A percentile compares a stretch with the other conserved stretches of the same genome.
Evolutionary conservation across 2,113 vertebrate genomes (phyloP).

Genomic region (Platysternon megacephalum): DNA sequence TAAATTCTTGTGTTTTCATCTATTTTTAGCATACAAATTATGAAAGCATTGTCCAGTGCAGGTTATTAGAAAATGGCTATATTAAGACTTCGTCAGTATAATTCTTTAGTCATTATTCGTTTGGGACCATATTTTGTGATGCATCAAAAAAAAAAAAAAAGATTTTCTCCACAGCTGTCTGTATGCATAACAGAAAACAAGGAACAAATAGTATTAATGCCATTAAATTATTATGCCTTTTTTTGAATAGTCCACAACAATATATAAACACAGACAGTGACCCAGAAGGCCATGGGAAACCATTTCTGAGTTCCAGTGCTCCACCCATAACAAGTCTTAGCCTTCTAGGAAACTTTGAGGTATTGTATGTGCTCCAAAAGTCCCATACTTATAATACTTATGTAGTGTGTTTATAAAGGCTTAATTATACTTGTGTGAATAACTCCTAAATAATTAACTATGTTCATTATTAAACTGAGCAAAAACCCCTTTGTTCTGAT

Average conservation of each 20-base stretch:
- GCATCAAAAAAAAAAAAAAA: neutral
- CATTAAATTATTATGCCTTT: conserved; percentile 37
- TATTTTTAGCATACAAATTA: neutral
- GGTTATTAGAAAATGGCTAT: neutral
- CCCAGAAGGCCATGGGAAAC: conserved; percentile 84
- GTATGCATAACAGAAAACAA: conserved; percentile 35
- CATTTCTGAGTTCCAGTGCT: conserved; percentile 93
- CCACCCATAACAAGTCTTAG: conserved; percentile 94
- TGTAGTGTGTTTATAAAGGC: conserved; percentile 24
- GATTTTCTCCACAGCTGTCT: conserved; percentile 12
- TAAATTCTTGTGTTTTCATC: neutral
- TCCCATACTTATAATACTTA: conserved; percentile 43
- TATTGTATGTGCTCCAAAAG: conserved; percentile 74
- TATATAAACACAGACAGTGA: conserved; percentile 87
- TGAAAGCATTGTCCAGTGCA: neutral
- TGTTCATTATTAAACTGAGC: conserved; percentile 30
- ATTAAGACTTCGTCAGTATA: neutral
- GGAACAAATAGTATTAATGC: conserved; percentile 46
- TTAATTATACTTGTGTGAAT: neutral
- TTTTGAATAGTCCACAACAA: conserved; percentile 73
- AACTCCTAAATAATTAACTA: neutral
- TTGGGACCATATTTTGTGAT: conserved; percentile 2
- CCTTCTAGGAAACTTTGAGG: conserved; percentile 99
- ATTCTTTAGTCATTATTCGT: neutral
- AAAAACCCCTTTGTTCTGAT: conserved; percentile 33